These are phyloP conservation scores for Mus minutoides DNA, from an alignment of 2,797 vertebrate species.

Conservation along the genomic window DNA sequence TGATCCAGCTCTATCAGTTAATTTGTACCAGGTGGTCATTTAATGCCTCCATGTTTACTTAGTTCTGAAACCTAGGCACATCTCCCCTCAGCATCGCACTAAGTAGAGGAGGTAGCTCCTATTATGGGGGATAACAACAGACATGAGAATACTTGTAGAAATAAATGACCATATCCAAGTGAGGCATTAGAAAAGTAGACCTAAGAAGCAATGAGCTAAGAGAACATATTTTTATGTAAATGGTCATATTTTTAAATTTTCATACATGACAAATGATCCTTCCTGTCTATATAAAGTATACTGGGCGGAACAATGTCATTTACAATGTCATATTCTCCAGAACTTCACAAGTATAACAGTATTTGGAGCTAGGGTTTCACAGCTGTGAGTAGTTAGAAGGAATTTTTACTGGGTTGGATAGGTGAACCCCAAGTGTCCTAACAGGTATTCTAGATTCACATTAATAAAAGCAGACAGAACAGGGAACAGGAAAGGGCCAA, in stretches of 20 bases:
- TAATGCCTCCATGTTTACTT: not conserved
- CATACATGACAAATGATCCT: not conserved
- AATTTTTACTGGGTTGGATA: not conserved
- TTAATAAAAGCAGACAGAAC: not conserved
- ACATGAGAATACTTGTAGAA: not conserved
- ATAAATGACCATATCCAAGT: not conserved
- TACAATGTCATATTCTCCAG: not conserved
- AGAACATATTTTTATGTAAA: not conserved
- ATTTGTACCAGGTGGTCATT: not conserved
- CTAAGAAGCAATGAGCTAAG: not conserved
- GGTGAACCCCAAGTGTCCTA: not conserved
- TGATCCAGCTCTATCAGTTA: not conserved
- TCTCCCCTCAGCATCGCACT: not conserved
- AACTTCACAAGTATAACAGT: not conserved
- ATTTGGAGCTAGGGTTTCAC: not conserved
- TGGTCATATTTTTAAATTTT: conserved; percentile 18
- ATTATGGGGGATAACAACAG: not conserved
- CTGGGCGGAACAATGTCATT: not conserved
- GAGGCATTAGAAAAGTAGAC: not conserved
- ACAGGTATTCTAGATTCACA: not conserved
- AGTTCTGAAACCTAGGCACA: not conserved
- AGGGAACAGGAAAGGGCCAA: not conserved
- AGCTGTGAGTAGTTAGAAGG: not conserved
- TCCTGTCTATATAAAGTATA: not conserved
- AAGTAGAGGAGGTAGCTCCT: not conserved